A percentile compares a stretch with the other conserved stretches of the same genome.
These are phyloP conservation scores for Schizotus pectinicornis DNA, from an alignment of 2,888 invertebrate genomes.

Conservation along the genomic window DNA sequence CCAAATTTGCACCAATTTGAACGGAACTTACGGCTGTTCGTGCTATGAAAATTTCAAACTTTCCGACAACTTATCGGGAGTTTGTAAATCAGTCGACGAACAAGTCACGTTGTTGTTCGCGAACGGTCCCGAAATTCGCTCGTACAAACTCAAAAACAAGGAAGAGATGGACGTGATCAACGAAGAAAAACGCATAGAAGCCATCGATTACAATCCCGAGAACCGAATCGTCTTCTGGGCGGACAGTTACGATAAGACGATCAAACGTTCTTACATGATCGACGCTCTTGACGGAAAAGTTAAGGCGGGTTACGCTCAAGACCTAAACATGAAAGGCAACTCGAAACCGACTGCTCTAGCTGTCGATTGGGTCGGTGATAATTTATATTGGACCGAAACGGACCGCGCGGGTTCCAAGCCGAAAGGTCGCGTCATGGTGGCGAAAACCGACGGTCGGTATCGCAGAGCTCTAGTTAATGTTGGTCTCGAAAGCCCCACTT, in stretches of 20 bases:
- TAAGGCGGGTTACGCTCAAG: constrained; percentile 84
- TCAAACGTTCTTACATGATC: constrained; percentile 90
- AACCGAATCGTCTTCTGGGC: constrained; percentile 94
- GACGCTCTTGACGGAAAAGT: constrained; percentile 78
- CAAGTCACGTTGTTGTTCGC: constrained; percentile 76
- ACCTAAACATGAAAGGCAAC: constrained; percentile 82
- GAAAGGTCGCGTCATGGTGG: constrained; percentile 83
- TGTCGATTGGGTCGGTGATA: constrained; percentile 92
- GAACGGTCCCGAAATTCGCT: constrained; percentile 87
- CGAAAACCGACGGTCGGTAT: constrained; percentile 89
- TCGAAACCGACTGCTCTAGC: constrained; percentile 88
- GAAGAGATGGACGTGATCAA: constrained; percentile 79
- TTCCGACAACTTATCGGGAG: constrained; percentile 79
- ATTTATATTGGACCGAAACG: constrained; percentile 93
- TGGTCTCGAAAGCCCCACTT: constrained; percentile 85
- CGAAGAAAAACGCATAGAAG: constrained; percentile 88
- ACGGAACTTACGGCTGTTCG: constrained; percentile 87
- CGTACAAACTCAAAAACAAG: constrained; percentile 67
- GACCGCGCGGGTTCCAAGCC: constrained; percentile 77
- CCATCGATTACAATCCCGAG: constrained; percentile 87
- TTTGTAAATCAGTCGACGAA: constrained; percentile 75
- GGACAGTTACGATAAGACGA: constrained; percentile 87
- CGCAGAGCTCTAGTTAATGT: constrained; percentile 78
- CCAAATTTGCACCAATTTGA: constrained; percentile 89
- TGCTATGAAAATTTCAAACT: constrained; percentile 84